Percentiles rank a stretch among this genome's conserved stretches.
Evolutionary conservation across 2,113 vertebrate genomes (phyloP).

Genomic region (Rissa tridactyla): DNA sequence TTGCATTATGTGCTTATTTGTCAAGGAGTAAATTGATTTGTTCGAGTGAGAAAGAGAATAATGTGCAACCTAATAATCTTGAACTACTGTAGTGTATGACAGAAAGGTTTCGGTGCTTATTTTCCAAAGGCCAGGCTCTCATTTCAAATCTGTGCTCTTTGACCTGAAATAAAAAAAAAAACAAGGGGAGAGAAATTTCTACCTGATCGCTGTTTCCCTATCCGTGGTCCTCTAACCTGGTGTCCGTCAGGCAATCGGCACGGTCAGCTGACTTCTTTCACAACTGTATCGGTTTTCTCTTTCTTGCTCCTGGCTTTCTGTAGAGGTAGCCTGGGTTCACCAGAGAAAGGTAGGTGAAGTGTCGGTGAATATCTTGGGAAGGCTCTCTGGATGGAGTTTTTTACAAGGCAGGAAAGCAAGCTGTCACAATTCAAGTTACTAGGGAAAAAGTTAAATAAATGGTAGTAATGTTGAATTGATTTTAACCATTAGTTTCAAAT

Average conservation of each 20-base stretch:
- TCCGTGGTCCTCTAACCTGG: background rate
- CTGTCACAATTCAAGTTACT: background rate
- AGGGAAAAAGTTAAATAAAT: background rate
- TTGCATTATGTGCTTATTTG: slow-evolving; percentile 63
- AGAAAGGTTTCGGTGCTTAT: slow-evolving; percentile 40
- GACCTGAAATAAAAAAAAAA: background rate
- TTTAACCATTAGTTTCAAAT: background rate
- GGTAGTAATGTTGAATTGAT: background rate
- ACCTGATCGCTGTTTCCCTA: background rate
- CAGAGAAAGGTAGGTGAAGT: background rate
- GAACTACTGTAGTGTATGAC: background rate
- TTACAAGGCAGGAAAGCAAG: background rate
- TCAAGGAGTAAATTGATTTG: slow-evolving; percentile 67
- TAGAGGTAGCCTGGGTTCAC: background rate
- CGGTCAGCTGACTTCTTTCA: background rate
- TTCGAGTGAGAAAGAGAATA: slow-evolving; percentile 33
- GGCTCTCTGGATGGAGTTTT: background rate
- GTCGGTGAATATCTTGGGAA: background rate
- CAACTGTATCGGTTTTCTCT: background rate
- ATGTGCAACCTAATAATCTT: background rate
- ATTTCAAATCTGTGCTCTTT: slow-evolving; percentile 1
- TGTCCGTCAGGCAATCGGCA: background rate
- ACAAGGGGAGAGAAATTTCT: background rate
- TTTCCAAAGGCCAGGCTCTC: background rate
- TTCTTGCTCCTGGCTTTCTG: background rate